Evolutionary conservation across 2,797 vertebrate species (phyloP), one percentile per base, ranked within the genome.

Genomic region (Hyperoplus lanceolatus): DNA sequence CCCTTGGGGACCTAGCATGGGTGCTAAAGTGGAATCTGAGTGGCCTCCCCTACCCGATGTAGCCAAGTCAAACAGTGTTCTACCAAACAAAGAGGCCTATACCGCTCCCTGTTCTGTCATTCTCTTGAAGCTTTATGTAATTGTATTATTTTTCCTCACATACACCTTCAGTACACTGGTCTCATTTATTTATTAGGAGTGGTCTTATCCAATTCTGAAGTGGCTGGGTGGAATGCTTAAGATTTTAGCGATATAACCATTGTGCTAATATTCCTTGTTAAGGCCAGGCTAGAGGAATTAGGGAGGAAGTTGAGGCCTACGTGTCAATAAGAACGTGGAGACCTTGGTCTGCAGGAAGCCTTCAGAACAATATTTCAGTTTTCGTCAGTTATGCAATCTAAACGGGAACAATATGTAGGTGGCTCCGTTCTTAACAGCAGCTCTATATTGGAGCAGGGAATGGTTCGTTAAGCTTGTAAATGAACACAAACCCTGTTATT

Each of bases 211-310:
- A 42, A 29, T 79, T 86, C 75, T 83, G 61, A 77, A 78, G 80
- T 70, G 48, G 70, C 45, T 77, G 89, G 89, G 89, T 87, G 86
- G 87, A 90, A 87, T 90, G 72, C 58, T 83, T 58, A 8, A 87
- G 88, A 92, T 93, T 82, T 63, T 13, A 65, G 56, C 8, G 90
- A 94, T 94, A 91, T 54, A 80, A 53, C 90, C 88, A 93, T 94
- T 95, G 92, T 94, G 36, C 87, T 89, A 84, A 89, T 93, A 87
- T 82, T 89, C 84, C 41, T 79, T 77, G n/a, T 63, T 82, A 83
- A 83, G 78, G 73, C 81, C 73, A 63, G 41, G 73, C 60, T 51
- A 3, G 53, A 86, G 73, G 78, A 87, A 83, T 88, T 68, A 45
- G 29, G 83, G 87, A 67, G 88, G 91, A 90, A 92, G 90, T 86